Conservation (phyloP, 92 coral and sea anemone species). For the Phenganax subtilis region DNA sequence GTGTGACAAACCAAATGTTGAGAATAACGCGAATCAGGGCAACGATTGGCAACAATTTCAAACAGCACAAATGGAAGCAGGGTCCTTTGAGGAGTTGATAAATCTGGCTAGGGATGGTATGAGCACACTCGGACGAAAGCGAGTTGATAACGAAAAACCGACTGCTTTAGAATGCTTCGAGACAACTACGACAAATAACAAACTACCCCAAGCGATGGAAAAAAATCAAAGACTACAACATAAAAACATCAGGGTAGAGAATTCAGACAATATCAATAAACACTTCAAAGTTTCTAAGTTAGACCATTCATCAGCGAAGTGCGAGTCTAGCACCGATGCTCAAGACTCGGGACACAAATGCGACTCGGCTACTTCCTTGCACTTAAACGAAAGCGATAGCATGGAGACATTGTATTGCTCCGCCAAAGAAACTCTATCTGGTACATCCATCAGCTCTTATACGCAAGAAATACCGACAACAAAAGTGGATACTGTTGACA, state of each 20-base stretch:
- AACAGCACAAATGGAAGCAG: background rate
- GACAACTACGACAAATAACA: background rate
- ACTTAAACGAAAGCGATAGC: background rate
- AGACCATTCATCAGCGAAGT: background rate
- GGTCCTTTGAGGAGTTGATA: constrained; percentile 15
- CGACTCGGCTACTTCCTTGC: constrained; percentile 1
- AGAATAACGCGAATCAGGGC: background rate
- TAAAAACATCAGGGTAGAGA: no score
- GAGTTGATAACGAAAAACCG: background rate
- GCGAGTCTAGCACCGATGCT: background rate
- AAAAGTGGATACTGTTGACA: no score
- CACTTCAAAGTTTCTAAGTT: no score
- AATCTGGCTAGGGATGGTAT: constrained; percentile 27
- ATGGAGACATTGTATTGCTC: background rate
- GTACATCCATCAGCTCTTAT: background rate
- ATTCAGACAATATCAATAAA: no score
- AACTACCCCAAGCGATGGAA: no score
- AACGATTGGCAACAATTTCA: background rate
- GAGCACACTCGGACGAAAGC: constrained; percentile 25
- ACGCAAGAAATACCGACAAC: background rate
- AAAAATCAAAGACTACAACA: no score
- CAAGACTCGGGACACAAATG: constrained; percentile 5
- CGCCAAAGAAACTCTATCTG: background rate
- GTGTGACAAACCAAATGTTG: background rate
- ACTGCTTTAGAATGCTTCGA: background rate